Base-by-base conservation (phyloP, 1,140 invertebrate species). In the Mycetomoellerius zeteki region DNA sequence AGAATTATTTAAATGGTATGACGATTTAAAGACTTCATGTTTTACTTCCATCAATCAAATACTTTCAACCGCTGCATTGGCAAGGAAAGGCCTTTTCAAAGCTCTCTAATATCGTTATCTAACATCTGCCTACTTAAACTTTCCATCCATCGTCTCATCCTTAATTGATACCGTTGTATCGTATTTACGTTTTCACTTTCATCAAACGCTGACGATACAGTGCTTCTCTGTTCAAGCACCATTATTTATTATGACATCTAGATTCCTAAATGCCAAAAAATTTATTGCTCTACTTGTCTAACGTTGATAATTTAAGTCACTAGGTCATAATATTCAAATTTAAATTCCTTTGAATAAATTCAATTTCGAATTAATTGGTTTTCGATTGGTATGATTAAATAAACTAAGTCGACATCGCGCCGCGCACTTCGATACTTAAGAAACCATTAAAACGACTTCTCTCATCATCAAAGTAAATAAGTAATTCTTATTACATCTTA, bases 91-190 rank as follows among this genome's bases (percentile, higher is more conserved):
- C 6, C 30, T 82, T 60, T 60, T 58, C 67, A 47, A 21, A 73
- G 58, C 58, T 84, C 37, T 73, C 37, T 47, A 62, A 60, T 30
- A 75, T 75, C 54, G 65, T 84, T 84, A 75, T 84, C 69, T 75
- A 72, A 82, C 64, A 81, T 56, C 64, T 56, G 2, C 50, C 43
- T 56, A 47, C 78, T 56, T 81, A 43, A 24, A 81, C 77, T 81
- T 81, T 81, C 77, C 30, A 71, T 81, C 43, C 47, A 81, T 69
- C 47, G 77, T 30, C 16, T 69, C 47, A 81, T 81, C 78, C 50
- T 81, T 56, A 71, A 81, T 71, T 81, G 64, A 81, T 81, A 81
- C 27, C n/a, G 64, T 71, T 69, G 77, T 81, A 27, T 56, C 47
- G 27, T 16, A 69, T 56, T 71, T 81, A 19, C 33, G 78, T 71